Percentiles rank a stretch among this genome's conserved stretches.
These are phyloP conservation scores for Drosophila virilis DNA, from an alignment of 1,140 invertebrate species.

Conservation along the genomic window DNA sequence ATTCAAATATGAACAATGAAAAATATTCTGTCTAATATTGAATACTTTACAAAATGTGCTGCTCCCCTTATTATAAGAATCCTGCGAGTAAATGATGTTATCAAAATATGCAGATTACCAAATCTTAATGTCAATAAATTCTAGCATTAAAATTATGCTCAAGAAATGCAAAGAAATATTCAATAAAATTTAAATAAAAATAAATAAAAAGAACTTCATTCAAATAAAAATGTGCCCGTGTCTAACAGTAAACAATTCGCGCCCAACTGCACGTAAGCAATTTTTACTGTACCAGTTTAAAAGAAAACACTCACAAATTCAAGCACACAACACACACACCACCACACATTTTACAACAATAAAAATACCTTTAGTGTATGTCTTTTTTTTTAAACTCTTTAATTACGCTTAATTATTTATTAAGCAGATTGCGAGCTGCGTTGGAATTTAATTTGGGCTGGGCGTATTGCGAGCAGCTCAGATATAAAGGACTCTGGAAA, in stretches of 20 bases:
- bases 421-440: constrained; percentile 45
- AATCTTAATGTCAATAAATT: background rate
- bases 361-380: constrained; percentile 48
- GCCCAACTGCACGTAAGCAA: background rate
- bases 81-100: no score
- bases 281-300: constrained; percentile 14
- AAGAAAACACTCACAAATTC: background rate
- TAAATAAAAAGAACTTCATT: background rate
- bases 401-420: constrained; percentile 58
- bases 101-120: no score
- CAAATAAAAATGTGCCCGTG: background rate
- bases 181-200: background rate
- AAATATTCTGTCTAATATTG: no score
- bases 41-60: no score
- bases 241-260: background rate
- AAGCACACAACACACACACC: constrained; percentile 11
- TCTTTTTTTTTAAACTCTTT: constrained; percentile 49
- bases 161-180: background rate
- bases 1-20: no score
- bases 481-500: constrained; percentile 5
- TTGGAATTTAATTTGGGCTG: constrained; percentile 55
- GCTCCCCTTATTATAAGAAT: no score
- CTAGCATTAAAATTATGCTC: background rate
- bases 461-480: constrained; percentile 16
- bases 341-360: constrained; percentile 45